Percentiles rank a stretch among this genome's conserved stretches.
phyloP scores from a whole-genome alignment of 92 coral and sea anemone species.

The Phymanthus crucifer region DNA sequence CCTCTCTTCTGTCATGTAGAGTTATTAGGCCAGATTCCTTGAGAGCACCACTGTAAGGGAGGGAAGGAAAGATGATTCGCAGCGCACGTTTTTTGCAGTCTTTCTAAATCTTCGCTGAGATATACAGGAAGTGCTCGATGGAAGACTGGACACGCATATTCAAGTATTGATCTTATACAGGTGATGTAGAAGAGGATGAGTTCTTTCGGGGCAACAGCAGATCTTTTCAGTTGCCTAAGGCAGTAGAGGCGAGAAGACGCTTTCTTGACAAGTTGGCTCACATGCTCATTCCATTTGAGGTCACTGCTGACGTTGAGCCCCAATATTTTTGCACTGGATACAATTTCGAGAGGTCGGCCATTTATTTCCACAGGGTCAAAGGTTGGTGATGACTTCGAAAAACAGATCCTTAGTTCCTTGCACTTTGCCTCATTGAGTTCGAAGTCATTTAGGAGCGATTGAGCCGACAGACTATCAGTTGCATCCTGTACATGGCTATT shows the following conservation, averaged over 20 bases:
- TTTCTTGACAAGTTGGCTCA: not conserved
- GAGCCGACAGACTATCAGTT: constrained; percentile 15
- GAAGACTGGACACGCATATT: not conserved
- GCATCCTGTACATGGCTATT: constrained; percentile 21
- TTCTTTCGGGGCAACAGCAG: not conserved
- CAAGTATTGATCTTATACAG: not conserved
- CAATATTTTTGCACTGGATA: not conserved
- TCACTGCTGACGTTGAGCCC: not conserved
- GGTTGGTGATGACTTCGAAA: not conserved
- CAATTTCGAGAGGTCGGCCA: not conserved
- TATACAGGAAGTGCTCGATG: not conserved
- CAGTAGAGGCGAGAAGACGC: not conserved
- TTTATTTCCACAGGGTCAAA: not conserved
- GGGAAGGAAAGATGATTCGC: too few species aligned
- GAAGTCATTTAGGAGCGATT: constrained; percentile 9
- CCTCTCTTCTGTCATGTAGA: constrained; percentile 4
- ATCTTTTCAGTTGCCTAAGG: not conserved
- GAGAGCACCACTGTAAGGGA: not conserved
- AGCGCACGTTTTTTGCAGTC: too few species aligned
- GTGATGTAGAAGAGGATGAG: constrained; percentile 11
- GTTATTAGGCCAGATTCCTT: not conserved
- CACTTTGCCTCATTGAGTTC: constrained; percentile 23
- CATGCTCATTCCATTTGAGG: not conserved
- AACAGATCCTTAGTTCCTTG: constrained; percentile 22
- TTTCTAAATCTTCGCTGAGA: not conserved